phyloP scores from a whole-genome alignment of 2,888 invertebrate genomes.

The Camponotus fellah region DNA sequence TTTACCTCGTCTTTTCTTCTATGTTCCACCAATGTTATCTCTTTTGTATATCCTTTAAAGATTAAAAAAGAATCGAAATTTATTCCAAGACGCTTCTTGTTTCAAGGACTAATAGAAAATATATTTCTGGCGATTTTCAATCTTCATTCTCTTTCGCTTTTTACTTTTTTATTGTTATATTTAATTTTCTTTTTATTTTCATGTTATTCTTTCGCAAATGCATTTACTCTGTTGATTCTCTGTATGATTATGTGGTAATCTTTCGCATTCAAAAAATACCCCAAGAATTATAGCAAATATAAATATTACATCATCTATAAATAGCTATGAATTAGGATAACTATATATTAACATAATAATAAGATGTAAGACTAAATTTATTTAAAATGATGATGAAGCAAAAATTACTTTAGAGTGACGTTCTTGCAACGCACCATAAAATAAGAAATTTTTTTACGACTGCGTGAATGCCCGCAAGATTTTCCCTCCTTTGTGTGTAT shows the following conservation, averaged over 20 bases:
- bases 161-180: no score
- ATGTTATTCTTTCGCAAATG: background rate
- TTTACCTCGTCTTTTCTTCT: conserved; percentile 17
- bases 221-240: conserved; percentile 43
- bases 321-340: background rate
- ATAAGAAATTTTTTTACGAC: conserved; percentile 5
- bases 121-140: conserved; percentile 69
- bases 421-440: background rate
- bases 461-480: background rate
- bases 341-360: background rate
- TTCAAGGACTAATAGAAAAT: conserved; percentile 75
- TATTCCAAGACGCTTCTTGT: conserved; percentile 57
- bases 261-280: background rate
- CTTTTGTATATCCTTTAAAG: conserved; percentile 61
- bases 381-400: conserved; percentile 4
- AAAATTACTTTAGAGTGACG: background rate
- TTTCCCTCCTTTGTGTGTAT: background rate
- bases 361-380: background rate
- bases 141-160: conserved; percentile 49
- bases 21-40: conserved; percentile 6
- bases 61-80: conserved; percentile 80
- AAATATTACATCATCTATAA: background rate
- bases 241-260: conserved; percentile 10
- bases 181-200: conserved; percentile 8
- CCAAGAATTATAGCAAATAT: conserved; percentile 6